These are phyloP conservation scores for Thereuonema tuberculata DNA, from an alignment of 1,140 invertebrate species.

Conservation along the genomic window DNA sequence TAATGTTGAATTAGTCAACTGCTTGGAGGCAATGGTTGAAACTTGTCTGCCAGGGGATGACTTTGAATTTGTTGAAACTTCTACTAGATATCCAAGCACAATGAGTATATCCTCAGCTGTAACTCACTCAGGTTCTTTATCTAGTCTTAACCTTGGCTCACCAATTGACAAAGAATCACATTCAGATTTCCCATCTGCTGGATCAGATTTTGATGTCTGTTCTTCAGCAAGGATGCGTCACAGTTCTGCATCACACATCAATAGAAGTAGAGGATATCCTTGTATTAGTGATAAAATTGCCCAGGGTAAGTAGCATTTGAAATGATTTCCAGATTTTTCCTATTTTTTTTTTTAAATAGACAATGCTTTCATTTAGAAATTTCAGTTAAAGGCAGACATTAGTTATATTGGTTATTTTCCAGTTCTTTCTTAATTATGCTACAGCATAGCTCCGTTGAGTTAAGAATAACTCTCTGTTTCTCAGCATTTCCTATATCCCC, in stretches of 20 bases:
- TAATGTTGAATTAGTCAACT: constrained; percentile 88
- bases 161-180: constrained; percentile 50
- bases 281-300: too few species aligned
- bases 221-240: background rate
- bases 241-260: background rate
- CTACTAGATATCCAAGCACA: constrained; percentile 46
- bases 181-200: background rate
- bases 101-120: constrained; percentile 52
- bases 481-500: too few species aligned
- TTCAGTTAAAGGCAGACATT: too few species aligned
- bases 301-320: too few species aligned
- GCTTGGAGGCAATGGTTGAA: constrained; percentile 95
- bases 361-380: too few species aligned
- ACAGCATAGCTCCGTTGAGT: too few species aligned
- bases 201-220: background rate
- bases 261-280: too few species aligned
- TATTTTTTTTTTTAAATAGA: too few species aligned
- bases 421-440: too few species aligned
- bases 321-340: too few species aligned
- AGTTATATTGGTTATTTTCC: too few species aligned
- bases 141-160: constrained; percentile 57
- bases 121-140: constrained; percentile 60
- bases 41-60: constrained; percentile 70
- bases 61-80: constrained; percentile 42
- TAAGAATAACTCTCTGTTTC: too few species aligned